phyloP scores from a whole-genome alignment of 2,797 vertebrate species.

The Linurgus olivaceus region DNA sequence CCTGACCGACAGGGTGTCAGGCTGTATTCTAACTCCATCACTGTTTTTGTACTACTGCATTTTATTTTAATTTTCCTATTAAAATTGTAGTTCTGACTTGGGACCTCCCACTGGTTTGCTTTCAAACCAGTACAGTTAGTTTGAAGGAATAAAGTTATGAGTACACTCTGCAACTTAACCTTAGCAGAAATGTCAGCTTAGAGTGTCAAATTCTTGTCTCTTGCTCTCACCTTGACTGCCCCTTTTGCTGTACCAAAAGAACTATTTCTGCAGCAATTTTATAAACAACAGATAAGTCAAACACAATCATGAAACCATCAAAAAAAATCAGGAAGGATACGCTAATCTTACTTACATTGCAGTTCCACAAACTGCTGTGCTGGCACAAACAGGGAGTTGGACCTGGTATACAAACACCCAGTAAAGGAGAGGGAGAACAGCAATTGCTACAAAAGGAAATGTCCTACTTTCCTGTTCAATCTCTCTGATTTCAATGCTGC shows the following conservation, averaged over 20 bases:
- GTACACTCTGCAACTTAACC: background rate
- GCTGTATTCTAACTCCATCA: background rate
- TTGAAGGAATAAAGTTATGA: background rate
- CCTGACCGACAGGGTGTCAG: too few relatives aligned
- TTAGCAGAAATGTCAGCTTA: background rate
- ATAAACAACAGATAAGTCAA: background rate
- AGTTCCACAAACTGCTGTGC: background rate
- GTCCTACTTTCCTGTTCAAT: background rate
- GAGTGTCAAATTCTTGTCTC: background rate
- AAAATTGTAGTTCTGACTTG: background rate
- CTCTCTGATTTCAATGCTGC: background rate
- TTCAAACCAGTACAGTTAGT: background rate
- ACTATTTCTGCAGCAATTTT: background rate
- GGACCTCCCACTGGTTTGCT: background rate
- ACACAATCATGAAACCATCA: background rate
- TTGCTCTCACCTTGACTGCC: background rate
- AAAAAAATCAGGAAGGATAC: background rate
- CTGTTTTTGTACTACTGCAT: background rate
- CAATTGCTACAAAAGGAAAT: background rate
- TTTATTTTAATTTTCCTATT: background rate
- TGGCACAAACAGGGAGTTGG: background rate
- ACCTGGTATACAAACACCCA: background rate
- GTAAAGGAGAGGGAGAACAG: background rate
- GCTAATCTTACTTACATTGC: background rate
- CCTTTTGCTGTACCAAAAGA: background rate